phyloP scores from a whole-genome alignment of 2,888 invertebrate species.

The Subacronicta megacephala region DNA sequence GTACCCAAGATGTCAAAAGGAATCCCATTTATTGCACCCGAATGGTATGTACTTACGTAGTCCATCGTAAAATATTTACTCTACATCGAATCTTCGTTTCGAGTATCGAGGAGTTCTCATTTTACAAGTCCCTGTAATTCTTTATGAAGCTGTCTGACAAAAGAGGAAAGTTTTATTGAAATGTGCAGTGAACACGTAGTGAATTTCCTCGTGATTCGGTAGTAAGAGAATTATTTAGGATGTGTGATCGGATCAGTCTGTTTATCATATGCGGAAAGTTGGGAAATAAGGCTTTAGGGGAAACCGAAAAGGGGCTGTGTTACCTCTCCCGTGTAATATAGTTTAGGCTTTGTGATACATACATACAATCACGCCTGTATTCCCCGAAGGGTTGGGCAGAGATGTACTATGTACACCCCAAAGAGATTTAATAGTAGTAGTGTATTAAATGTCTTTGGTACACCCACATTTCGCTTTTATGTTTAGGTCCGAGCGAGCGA shows the following conservation, averaged over 20 bases:
- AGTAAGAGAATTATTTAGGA: slow-evolving; percentile 7
- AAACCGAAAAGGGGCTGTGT: background rate
- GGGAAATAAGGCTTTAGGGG: background rate
- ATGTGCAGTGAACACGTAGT: slow-evolving; percentile 23
- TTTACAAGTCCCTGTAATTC: slow-evolving; percentile 37
- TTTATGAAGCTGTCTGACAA: slow-evolving; percentile 39
- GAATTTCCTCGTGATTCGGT: slow-evolving; percentile 7
- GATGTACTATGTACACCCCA: no score
- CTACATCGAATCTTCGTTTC: slow-evolving; percentile 30
- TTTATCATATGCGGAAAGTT: background rate
- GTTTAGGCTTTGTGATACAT: no score
- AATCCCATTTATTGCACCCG: slow-evolving; percentile 36
- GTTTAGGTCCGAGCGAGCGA: no score
- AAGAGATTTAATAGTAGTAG: no score
- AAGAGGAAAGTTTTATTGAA: slow-evolving; percentile 29
- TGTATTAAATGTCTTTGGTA: no score
- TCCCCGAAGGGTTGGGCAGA: no score
- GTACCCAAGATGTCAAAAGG: slow-evolving; percentile 16
- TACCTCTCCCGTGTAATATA: background rate
- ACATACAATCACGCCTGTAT: no score
- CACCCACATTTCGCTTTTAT: no score
- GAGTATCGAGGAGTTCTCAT: slow-evolving; percentile 25
- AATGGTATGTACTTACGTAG: slow-evolving; percentile 9
- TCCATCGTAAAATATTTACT: slow-evolving; percentile 47
- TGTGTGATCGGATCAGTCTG: background rate